Base-by-base conservation (phyloP, 30 jellyfish, hydroid and myxozoan genomes). In the Catostylus mosaicus region DNA sequence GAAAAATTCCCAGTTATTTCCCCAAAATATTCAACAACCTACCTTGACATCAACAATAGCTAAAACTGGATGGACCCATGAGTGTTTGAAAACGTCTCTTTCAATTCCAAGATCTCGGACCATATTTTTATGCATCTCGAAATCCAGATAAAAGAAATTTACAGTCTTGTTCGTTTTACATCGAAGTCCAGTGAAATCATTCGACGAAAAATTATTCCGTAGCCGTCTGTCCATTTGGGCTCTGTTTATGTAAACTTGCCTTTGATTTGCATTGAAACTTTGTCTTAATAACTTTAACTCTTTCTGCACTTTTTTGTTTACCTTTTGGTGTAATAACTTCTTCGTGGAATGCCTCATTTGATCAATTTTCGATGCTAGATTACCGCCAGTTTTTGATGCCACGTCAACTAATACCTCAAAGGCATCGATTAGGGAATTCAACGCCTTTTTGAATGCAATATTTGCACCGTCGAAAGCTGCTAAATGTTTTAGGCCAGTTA, bases 91-190 rank as follows among this genome's bases (percentile, higher is more conserved):
- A 51, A 11, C 18, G 18, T 27, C 38, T 6, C 35, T 23, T 2
- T 59, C 26, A 6, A 82, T 48, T n/a, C 95, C 95, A 34, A 83
- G 63, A 75, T 61, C 79, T 29, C 71, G 69, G 23, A 83, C 65
- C 77, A 90, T 75, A 27, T 12, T 64, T 45, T 66, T 57, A 71
- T 90, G 89, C 23, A 29, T 66, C 12, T 90, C 92, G 46, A 62
- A 30, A 38, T 90, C 96, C 84, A 90, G 45, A 34, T 69, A 46
- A 64, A 47, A 84, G 71, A 84, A 90, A 70, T 80, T 80, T 1
- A 90, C 87, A n/a, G 94, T 83, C 35, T 88, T 52, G 74, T 90
- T 90, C n/a, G 97, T 84, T 29, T 74, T 79, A 73, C 97, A 90
- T 19, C 96, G 78, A 23, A 90, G 82, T 3, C 97, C 97, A n/a